A percentile compares a stretch with the other conserved stretches of the same genome.
Evolutionary conservation across 1,140 invertebrate genomes (phyloP).

Genomic region (Brachionus koreanus): DNA sequence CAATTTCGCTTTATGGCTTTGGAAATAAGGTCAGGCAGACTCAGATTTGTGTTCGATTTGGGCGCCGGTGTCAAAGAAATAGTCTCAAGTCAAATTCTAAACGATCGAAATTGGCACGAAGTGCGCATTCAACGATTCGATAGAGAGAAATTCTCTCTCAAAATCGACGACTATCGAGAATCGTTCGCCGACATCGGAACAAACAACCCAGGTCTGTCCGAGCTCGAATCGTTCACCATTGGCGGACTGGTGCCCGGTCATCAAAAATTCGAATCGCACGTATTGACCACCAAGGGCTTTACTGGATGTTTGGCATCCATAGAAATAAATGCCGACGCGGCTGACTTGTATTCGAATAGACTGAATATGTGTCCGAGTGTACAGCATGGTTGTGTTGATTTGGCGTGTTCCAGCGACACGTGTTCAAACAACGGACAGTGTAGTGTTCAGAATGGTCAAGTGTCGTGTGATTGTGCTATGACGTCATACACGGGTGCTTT

Average conservation of each 20-base stretch:
- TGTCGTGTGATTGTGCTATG: slow-evolving; percentile 38
- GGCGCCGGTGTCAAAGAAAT: neutral
- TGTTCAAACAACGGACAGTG: slow-evolving; percentile 31
- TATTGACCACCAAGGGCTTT: slow-evolving; percentile 14
- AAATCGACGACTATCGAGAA: slow-evolving; percentile 8
- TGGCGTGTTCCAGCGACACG: neutral
- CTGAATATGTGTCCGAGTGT: slow-evolving; percentile 40
- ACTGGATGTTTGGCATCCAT: slow-evolving; percentile 29
- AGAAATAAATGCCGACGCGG: neutral
- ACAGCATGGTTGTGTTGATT: slow-evolving; percentile 32
- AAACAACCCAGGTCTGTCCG: neutral
- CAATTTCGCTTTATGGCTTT: slow-evolving; percentile 11
- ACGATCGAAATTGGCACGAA: slow-evolving; percentile 40
- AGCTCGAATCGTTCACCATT: slow-evolving; percentile 29
- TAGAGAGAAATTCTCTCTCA: neutral
- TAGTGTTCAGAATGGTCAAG: neutral
- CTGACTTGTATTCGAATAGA: slow-evolving; percentile 1
- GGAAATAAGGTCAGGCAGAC: neutral
- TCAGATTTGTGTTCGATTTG: slow-evolving; percentile 27
- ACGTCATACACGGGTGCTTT: slow-evolving; percentile 23
- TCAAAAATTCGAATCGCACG: slow-evolving; percentile 9
- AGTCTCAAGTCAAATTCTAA: neutral
- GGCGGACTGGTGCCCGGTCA: neutral
- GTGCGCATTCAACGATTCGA: slow-evolving; percentile 11
- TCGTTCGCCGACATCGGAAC: neutral